Base-by-base conservation (phyloP, 2,113 vertebrate species). In the Turnix velox region DNA sequence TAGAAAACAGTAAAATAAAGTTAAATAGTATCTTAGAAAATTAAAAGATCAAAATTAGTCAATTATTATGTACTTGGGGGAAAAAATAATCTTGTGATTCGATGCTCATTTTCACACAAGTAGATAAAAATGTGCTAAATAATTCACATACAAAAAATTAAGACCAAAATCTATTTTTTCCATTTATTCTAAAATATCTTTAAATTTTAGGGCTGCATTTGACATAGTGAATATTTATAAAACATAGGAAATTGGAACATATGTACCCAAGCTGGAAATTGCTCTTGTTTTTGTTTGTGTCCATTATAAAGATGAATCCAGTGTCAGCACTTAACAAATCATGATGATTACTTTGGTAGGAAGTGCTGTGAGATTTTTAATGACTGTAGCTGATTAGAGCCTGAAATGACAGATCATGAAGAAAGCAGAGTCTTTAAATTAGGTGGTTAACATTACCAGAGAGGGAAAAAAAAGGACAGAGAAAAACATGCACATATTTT, bases 251-350 rank as follows among this genome's bases (percentile, higher is more conserved):
- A 89, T 82, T 48, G 63, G 7, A 51, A 33, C 9, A 78, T 25
- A 27, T 3, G 48, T 42, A 82, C 2, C 27, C 10, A 74, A 71
- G n/a, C 22, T 80, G 27, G 33, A 87, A 88, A 86, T 61, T 72
- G 9, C 10, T 81, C 7, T 58, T 93, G 35, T 12, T 88, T 87
- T 82, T 58, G 18, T 88, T 90, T 95, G 63, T 93, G 17, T 90
- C 61, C 92, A 12, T 14, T 86, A 71, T 35, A 58, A 84, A 84
- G 31, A 92, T 15, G 46, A 88, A 72, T 84, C 79, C 79, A 90
- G 46, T 72, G 65, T 91, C 84, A 92, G 48, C 30, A 92, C 77
- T 93, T 92, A 93, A 90, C 22, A 92, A 95, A 92, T 88, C 84
- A 88, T 31, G 61, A 58, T 81, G 39, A 92, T 63, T 88, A 81